Evolutionary conservation across 1,140 invertebrate species (phyloP).

Genomic region (Antheraea mylitta): DNA sequence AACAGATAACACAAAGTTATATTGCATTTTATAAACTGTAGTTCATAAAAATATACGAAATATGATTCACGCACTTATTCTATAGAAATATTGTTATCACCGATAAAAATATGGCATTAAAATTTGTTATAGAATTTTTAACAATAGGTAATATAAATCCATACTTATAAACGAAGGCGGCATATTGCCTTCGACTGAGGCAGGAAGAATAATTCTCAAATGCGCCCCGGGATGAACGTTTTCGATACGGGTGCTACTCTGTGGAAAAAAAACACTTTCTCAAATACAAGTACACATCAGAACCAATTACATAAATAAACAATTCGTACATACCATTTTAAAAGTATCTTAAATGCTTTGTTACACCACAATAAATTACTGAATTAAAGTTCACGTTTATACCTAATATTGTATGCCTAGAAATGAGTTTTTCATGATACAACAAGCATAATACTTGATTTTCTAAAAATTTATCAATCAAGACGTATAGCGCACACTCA

Average conservation of each 20-base stretch:
- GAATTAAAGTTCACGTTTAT: neutral
- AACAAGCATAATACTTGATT: conserved; percentile 32
- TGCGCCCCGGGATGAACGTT: conserved; percentile 52
- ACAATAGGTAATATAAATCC: neutral
- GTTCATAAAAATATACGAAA: neutral
- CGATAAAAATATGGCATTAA: neutral
- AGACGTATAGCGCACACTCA: conserved; percentile 24
- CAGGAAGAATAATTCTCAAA: conserved; percentile 60
- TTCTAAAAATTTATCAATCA: conserved; percentile 26
- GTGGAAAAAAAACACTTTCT: conserved; percentile 53
- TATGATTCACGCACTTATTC: neutral
- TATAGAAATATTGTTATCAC: conserved; percentile 4
- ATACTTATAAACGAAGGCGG: conserved; percentile 33
- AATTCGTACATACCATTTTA: conserved; percentile 60
- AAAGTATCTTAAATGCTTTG: conserved; percentile 1
- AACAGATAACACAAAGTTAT: too few species aligned
- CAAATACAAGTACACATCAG: conserved; percentile 34
- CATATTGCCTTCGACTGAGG: conserved; percentile 51
- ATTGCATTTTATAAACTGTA: too few species aligned
- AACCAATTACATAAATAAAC: conserved; percentile 66
- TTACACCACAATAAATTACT: neutral
- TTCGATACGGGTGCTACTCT: conserved; percentile 57
- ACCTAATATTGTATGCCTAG: neutral
- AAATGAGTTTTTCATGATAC: conserved; percentile 20
- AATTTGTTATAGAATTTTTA: neutral